Percentiles rank a stretch among this genome's conserved stretches.
These are phyloP conservation scores for Mylabris sibirica DNA, from an alignment of 2,888 invertebrate genomes.

Conservation along the genomic window DNA sequence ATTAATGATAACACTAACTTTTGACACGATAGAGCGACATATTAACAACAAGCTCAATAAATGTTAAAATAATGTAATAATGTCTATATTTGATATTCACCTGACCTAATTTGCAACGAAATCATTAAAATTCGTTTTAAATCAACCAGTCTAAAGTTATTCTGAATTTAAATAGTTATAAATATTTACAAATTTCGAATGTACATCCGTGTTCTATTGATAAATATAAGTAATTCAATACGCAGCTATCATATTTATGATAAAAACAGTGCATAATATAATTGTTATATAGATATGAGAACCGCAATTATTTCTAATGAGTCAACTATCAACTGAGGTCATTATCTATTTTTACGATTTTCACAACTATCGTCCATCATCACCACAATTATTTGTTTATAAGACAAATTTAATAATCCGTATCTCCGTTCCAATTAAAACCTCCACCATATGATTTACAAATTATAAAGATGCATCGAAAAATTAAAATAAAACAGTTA, in stretches of 20 bases:
- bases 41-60: not conserved
- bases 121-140: no score
- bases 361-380: not conserved
- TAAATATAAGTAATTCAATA: not conserved
- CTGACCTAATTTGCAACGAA: no score
- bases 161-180: not conserved
- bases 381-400: not conserved
- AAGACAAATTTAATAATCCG: not conserved
- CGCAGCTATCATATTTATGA: not conserved
- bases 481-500: no score
- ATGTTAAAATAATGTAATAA: not conserved
- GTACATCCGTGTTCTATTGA: not conserved
- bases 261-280: not conserved
- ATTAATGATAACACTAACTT: no score
- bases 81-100: no score
- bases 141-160: no score
- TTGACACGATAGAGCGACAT: no score
- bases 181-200: not conserved
- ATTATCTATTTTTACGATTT: not conserved
- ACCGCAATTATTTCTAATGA: conserved; percentile 1
- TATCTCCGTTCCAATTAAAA: not conserved
- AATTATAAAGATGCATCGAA: no score
- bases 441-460: no score
- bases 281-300: not conserved
- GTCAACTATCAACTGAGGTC: not conserved